phyloP scores from a whole-genome alignment of 2,797 vertebrate genomes.

The Percopsis omiscomaycus region DNA sequence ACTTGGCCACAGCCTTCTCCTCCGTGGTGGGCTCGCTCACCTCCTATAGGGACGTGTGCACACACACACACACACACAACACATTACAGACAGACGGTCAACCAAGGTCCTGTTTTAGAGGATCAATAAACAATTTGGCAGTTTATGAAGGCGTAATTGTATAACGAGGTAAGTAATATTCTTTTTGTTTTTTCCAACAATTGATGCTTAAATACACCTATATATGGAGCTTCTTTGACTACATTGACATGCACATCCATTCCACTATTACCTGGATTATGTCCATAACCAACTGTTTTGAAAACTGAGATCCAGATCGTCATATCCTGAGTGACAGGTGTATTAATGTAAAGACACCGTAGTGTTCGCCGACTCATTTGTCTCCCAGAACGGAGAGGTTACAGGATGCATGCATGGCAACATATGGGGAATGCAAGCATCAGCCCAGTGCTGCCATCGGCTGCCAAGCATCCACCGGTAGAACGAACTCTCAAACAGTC shows the following conservation, averaged over 20 bases:
- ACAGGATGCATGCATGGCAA: constrained; percentile 24
- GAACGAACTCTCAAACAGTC: constrained; percentile 41
- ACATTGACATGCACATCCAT: too few species aligned
- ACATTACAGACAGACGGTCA: not conserved
- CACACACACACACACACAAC: constrained; percentile 4
- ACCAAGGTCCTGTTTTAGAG: too few species aligned
- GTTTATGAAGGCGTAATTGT: too few species aligned
- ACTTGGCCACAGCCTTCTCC: constrained; percentile 97
- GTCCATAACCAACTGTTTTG: too few species aligned
- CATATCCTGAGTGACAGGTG: too few species aligned
- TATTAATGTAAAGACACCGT: too few species aligned
- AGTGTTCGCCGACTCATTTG: constrained; percentile 19
- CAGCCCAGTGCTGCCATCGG: constrained; percentile 34
- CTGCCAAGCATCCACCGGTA: not conserved
- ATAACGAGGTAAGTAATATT: too few species aligned
- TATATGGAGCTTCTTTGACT: too few species aligned
- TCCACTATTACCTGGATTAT: too few species aligned
- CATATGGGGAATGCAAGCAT: constrained; percentile 20
- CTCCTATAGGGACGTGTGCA: constrained; percentile 80
- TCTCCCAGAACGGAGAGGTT: constrained; percentile 15
- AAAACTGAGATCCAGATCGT: too few species aligned
- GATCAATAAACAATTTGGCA: too few species aligned
- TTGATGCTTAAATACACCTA: not conserved
- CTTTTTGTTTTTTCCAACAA: not conserved
- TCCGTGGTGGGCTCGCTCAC: constrained; percentile 97